Conservation (phyloP, 2,113 vertebrate species). For the Hippocampus comes region DNA sequence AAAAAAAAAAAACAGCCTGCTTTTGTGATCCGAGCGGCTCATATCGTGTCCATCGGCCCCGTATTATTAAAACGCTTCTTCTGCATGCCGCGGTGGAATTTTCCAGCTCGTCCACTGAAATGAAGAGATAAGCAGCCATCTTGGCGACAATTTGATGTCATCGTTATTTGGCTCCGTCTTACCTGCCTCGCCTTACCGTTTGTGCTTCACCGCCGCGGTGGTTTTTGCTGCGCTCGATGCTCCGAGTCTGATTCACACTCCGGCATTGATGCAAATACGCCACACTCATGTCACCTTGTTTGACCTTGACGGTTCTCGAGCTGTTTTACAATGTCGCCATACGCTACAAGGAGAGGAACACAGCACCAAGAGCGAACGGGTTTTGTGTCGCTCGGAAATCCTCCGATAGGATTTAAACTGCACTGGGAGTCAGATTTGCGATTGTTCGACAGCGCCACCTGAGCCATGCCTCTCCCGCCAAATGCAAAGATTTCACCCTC, state of each 20-base stretch:
- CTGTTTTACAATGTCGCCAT: neutral
- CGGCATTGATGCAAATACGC: neutral
- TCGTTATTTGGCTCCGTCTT: no score
- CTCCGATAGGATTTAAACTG: neutral
- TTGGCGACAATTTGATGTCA: neutral
- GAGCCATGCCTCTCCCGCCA: neutral
- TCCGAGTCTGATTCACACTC: neutral
- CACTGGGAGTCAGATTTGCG: neutral
- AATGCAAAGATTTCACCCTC: no score
- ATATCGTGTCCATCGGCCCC: constrained; percentile 51
- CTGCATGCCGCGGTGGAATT: constrained; percentile 37
- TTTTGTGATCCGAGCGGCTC: constrained; percentile 54
- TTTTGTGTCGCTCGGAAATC: neutral
- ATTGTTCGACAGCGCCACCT: neutral
- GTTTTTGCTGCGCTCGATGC: no score
- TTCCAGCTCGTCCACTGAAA: constrained; percentile 36
- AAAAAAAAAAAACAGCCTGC: constrained; percentile 15
- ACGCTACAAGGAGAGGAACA: neutral
- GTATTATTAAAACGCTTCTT: constrained; percentile 53
- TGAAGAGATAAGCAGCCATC: constrained; percentile 45
- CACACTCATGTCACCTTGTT: neutral
- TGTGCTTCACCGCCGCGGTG: no score
- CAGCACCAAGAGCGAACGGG: neutral
- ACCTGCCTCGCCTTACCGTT: no score
- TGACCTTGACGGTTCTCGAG: neutral